Evolutionary conservation across 2,888 invertebrate genomes (phyloP), one percentile per base, ranked within the genome.

Genomic region (Lysandra coridon): DNA sequence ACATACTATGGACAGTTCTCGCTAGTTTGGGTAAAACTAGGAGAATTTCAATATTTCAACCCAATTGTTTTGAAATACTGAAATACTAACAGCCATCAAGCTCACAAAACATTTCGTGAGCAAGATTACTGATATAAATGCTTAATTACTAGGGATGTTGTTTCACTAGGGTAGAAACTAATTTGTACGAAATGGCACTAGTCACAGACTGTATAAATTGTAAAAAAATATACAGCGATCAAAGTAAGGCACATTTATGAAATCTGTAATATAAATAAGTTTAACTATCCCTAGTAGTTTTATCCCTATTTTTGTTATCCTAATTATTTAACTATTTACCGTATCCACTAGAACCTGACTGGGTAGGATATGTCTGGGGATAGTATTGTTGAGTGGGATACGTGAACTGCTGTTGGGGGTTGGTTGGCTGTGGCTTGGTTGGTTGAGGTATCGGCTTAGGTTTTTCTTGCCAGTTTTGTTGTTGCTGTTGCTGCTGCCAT

Each of bases 31-130:
- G 12, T 23, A 37, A 37, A 69, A 69, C 69, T 69, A 69, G 69
- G 12, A 69, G 33, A 14, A 69, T 17, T 69, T 69, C 69, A 69
- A 17, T 33, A 69, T 69, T 69, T 37, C 69, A 69, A 33, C 69
- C 30, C 69, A 37, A 69, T 69, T 14, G 33, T 33, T 37, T 69
- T 69, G 69, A 81, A 79, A 79, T 69, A 80, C 80, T 80, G 81
- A 69, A 69, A 14, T 69, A 69, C 69, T 80, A 80, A 83, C 91
- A 93, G 90, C 86, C 83, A 93, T 92, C 90, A 81, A 86, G 89
- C 85, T 92, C 93, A 94, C 93, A 93, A 93, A 88, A 79, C 75
- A 12, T 80, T 86, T 93, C 93, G 93, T 94, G 93, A 91, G 81
- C 87, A 83, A 83, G 86, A 93, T 93, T 83, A 88, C 88, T 93